Percentiles rank a stretch among this genome's conserved stretches.
These are phyloP conservation scores for Silurus glanis DNA, from an alignment of 2,113 vertebrate species.

Conservation along the genomic window DNA sequence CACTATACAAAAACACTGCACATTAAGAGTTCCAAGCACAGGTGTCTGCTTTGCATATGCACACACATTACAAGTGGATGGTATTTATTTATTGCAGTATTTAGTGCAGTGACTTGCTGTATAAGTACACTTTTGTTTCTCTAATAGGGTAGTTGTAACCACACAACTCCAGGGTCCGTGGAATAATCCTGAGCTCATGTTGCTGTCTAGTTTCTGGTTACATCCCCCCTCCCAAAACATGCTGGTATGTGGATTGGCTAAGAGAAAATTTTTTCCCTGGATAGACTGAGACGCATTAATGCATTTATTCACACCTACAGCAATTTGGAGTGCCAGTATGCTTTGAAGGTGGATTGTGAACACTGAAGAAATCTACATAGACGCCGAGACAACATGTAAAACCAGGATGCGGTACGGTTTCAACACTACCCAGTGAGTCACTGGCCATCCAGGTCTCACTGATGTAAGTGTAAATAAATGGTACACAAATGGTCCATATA, in stretches of 20 bases:
- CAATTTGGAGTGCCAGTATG: not conserved
- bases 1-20: not conserved
- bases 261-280: not conserved
- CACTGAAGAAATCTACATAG: not conserved
- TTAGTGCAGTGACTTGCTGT: not conserved
- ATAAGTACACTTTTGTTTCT: not conserved
- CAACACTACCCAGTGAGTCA: not conserved
- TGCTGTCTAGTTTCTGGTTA: not conserved
- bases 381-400: not conserved
- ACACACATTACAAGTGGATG: not conserved
- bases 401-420: not conserved
- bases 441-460: not conserved
- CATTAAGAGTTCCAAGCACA: not conserved
- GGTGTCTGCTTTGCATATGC: not conserved
- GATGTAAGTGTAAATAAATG: not conserved
- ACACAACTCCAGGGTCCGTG: not conserved
- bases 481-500: not conserved
- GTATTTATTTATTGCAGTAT: too few species aligned
- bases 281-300: not conserved
- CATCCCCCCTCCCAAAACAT: not conserved
- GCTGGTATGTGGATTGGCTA: not conserved
- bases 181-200: not conserved
- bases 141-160: not conserved
- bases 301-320: not conserved
- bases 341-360: not conserved